Conservation (phyloP, 2,888 invertebrate species). For the Thecocarcelia acutangulata region DNA sequence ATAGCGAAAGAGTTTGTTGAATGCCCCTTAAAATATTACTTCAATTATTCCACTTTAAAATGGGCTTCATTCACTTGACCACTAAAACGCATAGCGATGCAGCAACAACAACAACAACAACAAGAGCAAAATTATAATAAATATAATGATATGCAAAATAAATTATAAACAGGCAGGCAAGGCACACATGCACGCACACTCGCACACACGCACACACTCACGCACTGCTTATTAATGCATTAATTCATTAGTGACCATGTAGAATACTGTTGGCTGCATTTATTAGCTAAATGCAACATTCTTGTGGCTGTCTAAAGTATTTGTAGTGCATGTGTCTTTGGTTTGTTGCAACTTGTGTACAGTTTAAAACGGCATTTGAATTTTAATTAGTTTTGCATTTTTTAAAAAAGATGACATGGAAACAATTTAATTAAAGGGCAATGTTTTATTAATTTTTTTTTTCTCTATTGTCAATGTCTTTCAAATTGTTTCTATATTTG, state of each 20-base stretch:
- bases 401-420: conserved; percentile 41
- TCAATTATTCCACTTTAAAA: conserved; percentile 65
- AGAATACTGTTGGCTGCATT: background rate
- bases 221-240: conserved; percentile 4
- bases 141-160: conserved; percentile 53
- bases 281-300: conserved; percentile 26
- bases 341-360: conserved; percentile 48
- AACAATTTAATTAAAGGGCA: conserved; percentile 67
- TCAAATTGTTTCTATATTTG: conserved; percentile 9
- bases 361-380: conserved; percentile 55
- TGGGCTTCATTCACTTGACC: conserved; percentile 55
- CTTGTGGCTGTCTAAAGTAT: background rate
- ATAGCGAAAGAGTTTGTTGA: background rate
- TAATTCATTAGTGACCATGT: background rate
- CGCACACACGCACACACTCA: background rate
- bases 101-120: conserved; percentile 18
- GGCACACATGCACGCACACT: background rate
- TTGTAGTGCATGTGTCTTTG: background rate
- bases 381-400: conserved; percentile 62
- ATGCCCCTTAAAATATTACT: conserved; percentile 23
- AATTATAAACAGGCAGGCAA: conserved; percentile 13
- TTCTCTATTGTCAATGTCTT: conserved; percentile 19
- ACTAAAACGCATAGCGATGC: conserved; percentile 39
- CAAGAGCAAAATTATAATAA: conserved; percentile 1
- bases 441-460: conserved; percentile 29